A percentile compares a stretch with the other conserved stretches of the same genome.
phyloP scores from a whole-genome alignment of 2,888 invertebrate species.

The Creontiades dilutus region DNA sequence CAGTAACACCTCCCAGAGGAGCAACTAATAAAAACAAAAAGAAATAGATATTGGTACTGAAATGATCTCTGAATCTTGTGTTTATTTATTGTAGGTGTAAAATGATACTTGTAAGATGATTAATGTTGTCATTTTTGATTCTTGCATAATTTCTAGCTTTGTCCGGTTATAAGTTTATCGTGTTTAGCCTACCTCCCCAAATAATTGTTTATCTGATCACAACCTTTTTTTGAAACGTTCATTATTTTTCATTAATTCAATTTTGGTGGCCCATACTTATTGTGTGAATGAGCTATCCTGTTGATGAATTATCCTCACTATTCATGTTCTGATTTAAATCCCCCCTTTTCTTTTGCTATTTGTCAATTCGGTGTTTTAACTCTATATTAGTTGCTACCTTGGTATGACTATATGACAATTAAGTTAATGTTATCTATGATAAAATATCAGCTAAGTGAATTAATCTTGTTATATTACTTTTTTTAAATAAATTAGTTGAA shows the following conservation, averaged over 20 bases:
- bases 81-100: constrained; percentile 61
- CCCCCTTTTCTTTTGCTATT: not conserved
- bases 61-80: constrained; percentile 57
- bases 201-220: not conserved
- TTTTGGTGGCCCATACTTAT: not conserved
- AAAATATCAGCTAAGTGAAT: not conserved
- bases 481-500: not conserved
- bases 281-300: not conserved
- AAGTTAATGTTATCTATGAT: constrained; percentile 11
- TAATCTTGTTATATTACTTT: not conserved
- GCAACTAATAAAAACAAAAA: constrained; percentile 96
- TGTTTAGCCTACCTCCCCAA: not conserved
- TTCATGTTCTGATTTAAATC: not conserved
- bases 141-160: constrained; percentile 27
- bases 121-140: constrained; percentile 32
- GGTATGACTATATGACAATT: not conserved
- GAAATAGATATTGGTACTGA: constrained; percentile 81
- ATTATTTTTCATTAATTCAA: not conserved
- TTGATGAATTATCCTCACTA: not conserved
- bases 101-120: constrained; percentile 22
- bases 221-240: not conserved
- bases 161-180: not conserved
- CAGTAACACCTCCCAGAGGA: constrained; percentile 97
- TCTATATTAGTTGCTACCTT: constrained; percentile 20
- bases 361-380: constrained; percentile 7